Evolutionary conservation across 92 coral and sea anemone species (phyloP).

Genomic region (Nematostella vectensis): DNA sequence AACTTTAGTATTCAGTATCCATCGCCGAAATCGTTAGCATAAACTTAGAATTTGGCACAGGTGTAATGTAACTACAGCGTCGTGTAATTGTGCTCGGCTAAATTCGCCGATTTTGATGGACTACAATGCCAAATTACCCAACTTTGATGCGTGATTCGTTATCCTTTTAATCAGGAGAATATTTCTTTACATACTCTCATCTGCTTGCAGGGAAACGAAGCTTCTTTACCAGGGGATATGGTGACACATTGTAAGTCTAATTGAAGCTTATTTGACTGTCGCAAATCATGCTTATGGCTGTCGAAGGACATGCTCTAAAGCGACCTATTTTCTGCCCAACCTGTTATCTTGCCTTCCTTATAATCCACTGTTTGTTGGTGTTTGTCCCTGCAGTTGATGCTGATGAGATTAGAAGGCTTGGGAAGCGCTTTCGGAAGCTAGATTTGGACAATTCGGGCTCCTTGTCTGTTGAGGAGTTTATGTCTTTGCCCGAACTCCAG

Average conservation of each 20-base stretch:
- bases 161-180: too few species aligned
- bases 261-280: conserved; percentile 3
- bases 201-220: conserved; percentile 84
- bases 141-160: too few species aligned
- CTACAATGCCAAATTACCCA: too few species aligned
- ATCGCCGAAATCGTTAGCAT: not conserved
- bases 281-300: not conserved
- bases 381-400: conserved; percentile 84
- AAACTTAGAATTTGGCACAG: not conserved
- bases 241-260: conserved; percentile 90
- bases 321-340: not conserved
- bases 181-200: conserved; percentile 12
- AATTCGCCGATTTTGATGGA: too few species aligned
- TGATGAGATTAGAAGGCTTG: conserved; percentile 95
- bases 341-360: not conserved
- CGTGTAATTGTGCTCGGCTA: too few species aligned
- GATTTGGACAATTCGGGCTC: conserved; percentile 97
- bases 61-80: not conserved
- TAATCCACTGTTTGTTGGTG: not conserved
- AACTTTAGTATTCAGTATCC: not conserved
- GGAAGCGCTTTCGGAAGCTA: conserved; percentile 87
- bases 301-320: not conserved
- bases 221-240: conserved; percentile 89
- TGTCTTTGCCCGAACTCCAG: conserved; percentile 95
- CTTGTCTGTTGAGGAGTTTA: conserved; percentile 94